Evolutionary conservation across 2,797 vertebrate species (phyloP).

Genomic region (Ctenosaura bakeri): DNA sequence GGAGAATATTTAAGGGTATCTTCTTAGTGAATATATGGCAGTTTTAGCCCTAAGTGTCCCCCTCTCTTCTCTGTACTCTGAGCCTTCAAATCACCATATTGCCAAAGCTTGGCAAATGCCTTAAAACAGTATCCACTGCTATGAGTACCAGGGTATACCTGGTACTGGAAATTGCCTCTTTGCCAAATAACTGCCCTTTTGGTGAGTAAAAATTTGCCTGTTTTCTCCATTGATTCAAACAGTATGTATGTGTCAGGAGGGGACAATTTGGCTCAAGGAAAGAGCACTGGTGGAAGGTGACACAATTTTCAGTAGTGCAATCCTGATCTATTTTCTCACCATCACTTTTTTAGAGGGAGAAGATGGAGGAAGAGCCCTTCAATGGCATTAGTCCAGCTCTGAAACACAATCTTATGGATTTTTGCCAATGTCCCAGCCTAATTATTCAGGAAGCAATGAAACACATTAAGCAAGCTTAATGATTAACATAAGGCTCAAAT

Average conservation of each 20-base stretch:
- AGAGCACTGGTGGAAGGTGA: too few species aligned
- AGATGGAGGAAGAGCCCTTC: background rate
- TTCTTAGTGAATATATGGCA: background rate
- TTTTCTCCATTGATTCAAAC: background rate
- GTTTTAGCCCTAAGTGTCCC: background rate
- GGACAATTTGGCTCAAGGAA: background rate
- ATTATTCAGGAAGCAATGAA: constrained; percentile 18
- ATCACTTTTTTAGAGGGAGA: background rate
- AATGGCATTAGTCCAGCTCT: background rate
- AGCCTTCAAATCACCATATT: background rate
- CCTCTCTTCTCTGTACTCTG: background rate
- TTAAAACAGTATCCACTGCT: background rate
- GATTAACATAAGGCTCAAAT: background rate
- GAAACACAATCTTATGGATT: background rate
- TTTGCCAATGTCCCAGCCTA: background rate
- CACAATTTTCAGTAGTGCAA: background rate
- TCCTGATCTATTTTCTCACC: background rate
- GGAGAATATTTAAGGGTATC: background rate
- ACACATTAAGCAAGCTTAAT: background rate
- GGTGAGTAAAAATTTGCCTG: background rate
- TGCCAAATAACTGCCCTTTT: background rate
- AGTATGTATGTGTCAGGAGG: too few species aligned
- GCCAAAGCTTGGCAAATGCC: background rate
- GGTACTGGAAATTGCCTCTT: background rate
- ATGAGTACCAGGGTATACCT: background rate